Conservation (phyloP, 2,113 vertebrate genomes). For the Lipophrys pholis region DNA sequence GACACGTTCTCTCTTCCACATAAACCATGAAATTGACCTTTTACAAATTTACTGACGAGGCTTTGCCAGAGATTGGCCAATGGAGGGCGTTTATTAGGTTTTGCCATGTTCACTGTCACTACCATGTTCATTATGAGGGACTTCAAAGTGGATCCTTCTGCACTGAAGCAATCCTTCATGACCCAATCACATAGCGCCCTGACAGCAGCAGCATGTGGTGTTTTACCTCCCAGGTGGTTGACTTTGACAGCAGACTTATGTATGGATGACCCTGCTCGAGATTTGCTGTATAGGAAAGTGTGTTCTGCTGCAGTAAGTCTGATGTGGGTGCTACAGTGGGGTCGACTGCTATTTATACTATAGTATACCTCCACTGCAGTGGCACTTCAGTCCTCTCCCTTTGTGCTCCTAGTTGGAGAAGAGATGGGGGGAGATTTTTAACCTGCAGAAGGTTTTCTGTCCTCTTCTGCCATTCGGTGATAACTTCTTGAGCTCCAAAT, state of each 20-base stretch:
- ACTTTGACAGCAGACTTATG: constrained; percentile 60
- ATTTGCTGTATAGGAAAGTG: constrained; percentile 56
- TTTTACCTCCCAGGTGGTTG: constrained; percentile 47
- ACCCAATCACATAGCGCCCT: constrained; percentile 25
- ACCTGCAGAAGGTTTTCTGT: constrained; percentile 10
- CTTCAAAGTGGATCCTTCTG: constrained; percentile 16
- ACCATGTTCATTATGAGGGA: constrained; percentile 19
- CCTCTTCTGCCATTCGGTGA: constrained; percentile 5
- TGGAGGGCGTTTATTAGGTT: constrained; percentile 9
- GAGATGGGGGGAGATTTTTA: constrained; percentile 34
- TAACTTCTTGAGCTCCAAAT: background rate
- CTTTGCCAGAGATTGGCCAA: background rate
- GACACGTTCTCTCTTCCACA: constrained; percentile 9
- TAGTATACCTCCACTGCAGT: constrained; percentile 65
- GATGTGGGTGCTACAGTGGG: constrained; percentile 66
- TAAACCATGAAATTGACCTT: constrained; percentile 40
- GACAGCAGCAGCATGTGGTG: constrained; percentile 31
- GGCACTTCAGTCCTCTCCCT: constrained; percentile 43
- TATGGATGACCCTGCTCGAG: constrained; percentile 48
- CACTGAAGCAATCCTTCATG: constrained; percentile 19
- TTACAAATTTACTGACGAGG: constrained; percentile 6
- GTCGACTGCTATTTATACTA: constrained; percentile 74
- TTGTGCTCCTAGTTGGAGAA: constrained; percentile 32
- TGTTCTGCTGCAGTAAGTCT: constrained; percentile 66
- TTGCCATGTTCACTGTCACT: constrained; percentile 23